These are phyloP conservation scores for Hippocampus comes DNA, from an alignment of 2,113 vertebrate species.

Conservation along the genomic window DNA sequence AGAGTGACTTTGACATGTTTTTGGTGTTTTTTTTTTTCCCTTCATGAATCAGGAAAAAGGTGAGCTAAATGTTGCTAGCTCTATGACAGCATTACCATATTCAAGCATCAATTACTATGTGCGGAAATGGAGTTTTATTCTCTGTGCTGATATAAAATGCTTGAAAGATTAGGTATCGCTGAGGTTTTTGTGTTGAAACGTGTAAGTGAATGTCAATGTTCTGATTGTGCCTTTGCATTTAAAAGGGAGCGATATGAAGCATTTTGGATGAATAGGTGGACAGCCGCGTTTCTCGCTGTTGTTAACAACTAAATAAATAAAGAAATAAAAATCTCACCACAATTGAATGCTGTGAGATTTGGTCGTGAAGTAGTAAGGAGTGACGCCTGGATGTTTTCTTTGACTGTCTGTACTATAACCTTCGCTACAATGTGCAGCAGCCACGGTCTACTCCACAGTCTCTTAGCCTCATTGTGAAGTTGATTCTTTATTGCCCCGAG, in stretches of 20 bases:
- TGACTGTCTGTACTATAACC: slow-evolving; percentile 55
- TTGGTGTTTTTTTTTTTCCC: slow-evolving; percentile 2
- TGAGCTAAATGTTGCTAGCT: slow-evolving; percentile 27
- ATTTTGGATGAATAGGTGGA: slow-evolving; percentile 37
- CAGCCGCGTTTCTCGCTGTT: slow-evolving; percentile 13
- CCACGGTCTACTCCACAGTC: slow-evolving; percentile 81
- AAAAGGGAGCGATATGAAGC: not conserved
- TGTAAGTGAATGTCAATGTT: slow-evolving; percentile 1
- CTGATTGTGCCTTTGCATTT: slow-evolving; percentile 6
- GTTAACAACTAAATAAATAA: slow-evolving; percentile 13
- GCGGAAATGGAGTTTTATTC: not conserved
- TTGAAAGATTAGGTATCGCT: slow-evolving; percentile 4
- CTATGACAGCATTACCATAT: slow-evolving; percentile 16
- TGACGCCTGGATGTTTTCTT: slow-evolving; percentile 67
- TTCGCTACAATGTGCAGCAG: slow-evolving; percentile 76
- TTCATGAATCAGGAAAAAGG: slow-evolving; percentile 17
- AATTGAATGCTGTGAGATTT: slow-evolving; percentile 45
- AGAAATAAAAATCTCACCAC: not conserved
- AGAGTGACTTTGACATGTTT: slow-evolving; percentile 39
- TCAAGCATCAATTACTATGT: slow-evolving; percentile 24
- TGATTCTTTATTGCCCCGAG: slow-evolving; percentile 97
- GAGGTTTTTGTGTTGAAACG: not conserved
- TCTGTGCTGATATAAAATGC: not conserved
- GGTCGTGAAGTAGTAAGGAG: slow-evolving; percentile 48
- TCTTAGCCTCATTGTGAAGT: slow-evolving; percentile 85